Evolutionary conservation across 2,113 vertebrate genomes (phyloP).

Genomic region (Perognathus longimembris): DNA sequence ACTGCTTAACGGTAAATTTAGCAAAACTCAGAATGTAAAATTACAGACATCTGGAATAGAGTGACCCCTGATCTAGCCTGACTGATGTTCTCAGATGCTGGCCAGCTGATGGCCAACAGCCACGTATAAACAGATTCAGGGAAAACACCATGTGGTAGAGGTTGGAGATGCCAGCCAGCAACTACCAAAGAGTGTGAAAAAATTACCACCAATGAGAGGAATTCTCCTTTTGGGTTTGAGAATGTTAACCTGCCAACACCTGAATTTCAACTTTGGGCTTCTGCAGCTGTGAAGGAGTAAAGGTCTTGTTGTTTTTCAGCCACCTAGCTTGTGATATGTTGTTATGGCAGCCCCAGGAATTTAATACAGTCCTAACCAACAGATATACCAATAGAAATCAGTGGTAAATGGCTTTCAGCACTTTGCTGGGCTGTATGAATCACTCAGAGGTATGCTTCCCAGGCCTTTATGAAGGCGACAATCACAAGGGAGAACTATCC

Average conservation of each 20-base stretch:
- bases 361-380: not conserved
- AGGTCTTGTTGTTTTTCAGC: not conserved
- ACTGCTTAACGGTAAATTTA: not conserved
- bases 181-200: not conserved
- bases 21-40: not conserved
- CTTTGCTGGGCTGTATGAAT: not conserved
- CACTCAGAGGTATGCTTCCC: not conserved
- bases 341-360: not conserved
- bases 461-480: not conserved
- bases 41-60: too few relatives aligned
- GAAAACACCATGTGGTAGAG: not conserved
- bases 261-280: constrained; percentile 3
- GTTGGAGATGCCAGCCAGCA: not conserved
- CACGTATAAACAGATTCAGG: not conserved
- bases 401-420: not conserved
- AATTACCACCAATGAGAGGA: not conserved
- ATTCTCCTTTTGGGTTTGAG: not conserved
- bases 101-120: not conserved
- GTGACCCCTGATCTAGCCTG: accelerated
- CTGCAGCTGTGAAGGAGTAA: not conserved
- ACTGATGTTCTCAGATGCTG: not conserved
- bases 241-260: not conserved
- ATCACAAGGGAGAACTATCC: not conserved
- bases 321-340: not conserved
- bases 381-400: not conserved